Base-by-base conservation (phyloP, 2,797 vertebrate genomes). In the Eptatretus atami region DNA sequence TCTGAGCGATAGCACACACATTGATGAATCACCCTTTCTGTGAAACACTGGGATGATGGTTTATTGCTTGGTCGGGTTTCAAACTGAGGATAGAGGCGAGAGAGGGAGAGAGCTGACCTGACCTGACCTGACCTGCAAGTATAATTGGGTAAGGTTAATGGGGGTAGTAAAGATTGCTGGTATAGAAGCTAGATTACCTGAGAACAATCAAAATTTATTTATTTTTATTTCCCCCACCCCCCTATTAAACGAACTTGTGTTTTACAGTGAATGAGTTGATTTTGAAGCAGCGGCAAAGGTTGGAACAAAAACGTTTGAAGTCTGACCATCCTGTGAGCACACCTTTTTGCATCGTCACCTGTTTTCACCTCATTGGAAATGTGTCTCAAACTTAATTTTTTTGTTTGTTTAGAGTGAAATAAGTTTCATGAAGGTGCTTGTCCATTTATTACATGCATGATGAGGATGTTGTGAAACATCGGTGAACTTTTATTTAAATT, bases 221-320 rank as follows among this genome's bases (percentile, higher is more conserved):
- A 19, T 1, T 52, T 61, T 67, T 64, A 63, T 25, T 19, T 54
- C 65, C 14, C 19, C 55, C 64, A 52, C 12, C 66, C 64, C 61
- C 65, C 6, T 31, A 65, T 54, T 25, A 3, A 13, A 53, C 66
- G 13, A 6, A 13, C 6, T 66, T 52, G 64, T 70, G 53, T 31
- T 66, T 78, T 78, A 64, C 68, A 98, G 88, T 96, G 66, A 98
- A 98, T 71, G 92, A 98, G 68, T 80, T 98, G 66, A 95, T 98
- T 76, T 82, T 96, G n/a, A 98, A 98, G 75, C 90, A 98, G 73
- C 95, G 95, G 70, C 92, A 98, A 74, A 78, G 90, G 72, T 88
- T 77, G 66, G 90, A 96, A 68, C 88, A 98, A 73, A 96, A 96
- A 71, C 81, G 86, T 67, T 77, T 95, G 68, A 96, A 96, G 72